These are phyloP conservation scores for Archocentrus centrarchus DNA, from an alignment of 2,113 vertebrate species.

Conservation along the genomic window DNA sequence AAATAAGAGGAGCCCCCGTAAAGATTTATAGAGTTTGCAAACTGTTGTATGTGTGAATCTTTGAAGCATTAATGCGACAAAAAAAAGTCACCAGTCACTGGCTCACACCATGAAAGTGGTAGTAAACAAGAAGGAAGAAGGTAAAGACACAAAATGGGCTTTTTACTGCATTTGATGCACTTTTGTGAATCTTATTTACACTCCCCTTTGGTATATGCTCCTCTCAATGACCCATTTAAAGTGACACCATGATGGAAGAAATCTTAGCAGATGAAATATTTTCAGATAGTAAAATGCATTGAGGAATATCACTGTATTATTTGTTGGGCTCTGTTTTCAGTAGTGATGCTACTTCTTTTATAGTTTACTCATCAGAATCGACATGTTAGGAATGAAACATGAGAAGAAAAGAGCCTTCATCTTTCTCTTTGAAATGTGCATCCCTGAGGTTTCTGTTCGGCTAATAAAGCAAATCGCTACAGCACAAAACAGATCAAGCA, in stretches of 20 bases:
- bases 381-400: not conserved
- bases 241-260: not conserved
- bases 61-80: not conserved
- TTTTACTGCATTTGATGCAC: not conserved
- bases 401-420: not conserved
- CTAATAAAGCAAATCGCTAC: not conserved
- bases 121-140: not conserved
- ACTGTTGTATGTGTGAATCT: not conserved
- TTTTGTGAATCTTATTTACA: not conserved
- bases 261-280: not conserved
- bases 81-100: not conserved
- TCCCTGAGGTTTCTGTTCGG: not conserved
- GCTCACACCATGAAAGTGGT: not conserved
- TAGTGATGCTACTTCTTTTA: not conserved
- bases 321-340: not conserved
- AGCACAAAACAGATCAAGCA: not conserved
- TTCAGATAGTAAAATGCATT: not conserved
- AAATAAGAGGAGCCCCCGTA: not conserved
- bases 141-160: not conserved
- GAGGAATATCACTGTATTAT: not conserved
- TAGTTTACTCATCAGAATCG: not conserved
- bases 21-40: not conserved
- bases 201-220: not conserved
- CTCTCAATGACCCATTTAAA: conserved; percentile 9
- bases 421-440: not conserved